A percentile compares a stretch with the other conserved stretches of the same genome.
Conservation (phyloP, 2,888 invertebrate species). For the Orthonychiurus folsomi region DNA sequence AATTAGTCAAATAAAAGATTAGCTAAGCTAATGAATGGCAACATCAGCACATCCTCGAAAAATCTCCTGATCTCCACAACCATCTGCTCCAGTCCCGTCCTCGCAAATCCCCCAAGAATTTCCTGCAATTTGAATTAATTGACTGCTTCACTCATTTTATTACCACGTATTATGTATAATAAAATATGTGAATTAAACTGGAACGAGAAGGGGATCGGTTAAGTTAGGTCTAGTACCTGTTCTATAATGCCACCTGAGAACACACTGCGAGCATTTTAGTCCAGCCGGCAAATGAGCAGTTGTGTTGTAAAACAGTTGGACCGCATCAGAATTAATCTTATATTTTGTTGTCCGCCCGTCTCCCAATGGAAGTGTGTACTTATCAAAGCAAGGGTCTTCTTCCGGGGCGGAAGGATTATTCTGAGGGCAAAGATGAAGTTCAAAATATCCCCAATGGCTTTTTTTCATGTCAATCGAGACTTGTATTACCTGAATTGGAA, state of each 20-base stretch:
- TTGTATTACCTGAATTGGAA: conserved; percentile 34
- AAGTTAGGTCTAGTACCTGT: conserved; percentile 17
- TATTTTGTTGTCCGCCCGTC: conserved; percentile 38
- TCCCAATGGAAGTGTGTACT: conserved; percentile 40
- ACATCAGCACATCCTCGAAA: conserved; percentile 3
- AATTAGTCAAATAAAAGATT: no score
- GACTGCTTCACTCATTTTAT: no score
- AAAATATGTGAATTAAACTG: background rate
- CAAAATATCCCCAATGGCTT: conserved; percentile 44
- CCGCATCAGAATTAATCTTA: background rate
- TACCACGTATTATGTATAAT: background rate
- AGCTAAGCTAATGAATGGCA: conserved; percentile 8
- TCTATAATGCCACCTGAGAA: conserved; percentile 17
- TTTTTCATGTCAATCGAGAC: conserved; percentile 42
- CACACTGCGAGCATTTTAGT: conserved; percentile 10
- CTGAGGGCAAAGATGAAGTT: conserved; percentile 43
- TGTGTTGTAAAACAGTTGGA: conserved; percentile 2
- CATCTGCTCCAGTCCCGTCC: conserved; percentile 4
- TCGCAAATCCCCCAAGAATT: conserved; percentile 2
- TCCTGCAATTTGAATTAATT: background rate
- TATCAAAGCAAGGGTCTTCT: conserved; percentile 41
- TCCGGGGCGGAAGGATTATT: conserved; percentile 11
- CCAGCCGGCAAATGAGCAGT: conserved; percentile 13
- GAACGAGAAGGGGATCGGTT: no score
- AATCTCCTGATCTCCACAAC: conserved; percentile 4